A percentile compares a stretch with the other conserved stretches of the same genome.
These are phyloP conservation scores for Artibeus jamaicensis DNA, from an alignment of 2,797 vertebrate species.

Conservation along the genomic window DNA sequence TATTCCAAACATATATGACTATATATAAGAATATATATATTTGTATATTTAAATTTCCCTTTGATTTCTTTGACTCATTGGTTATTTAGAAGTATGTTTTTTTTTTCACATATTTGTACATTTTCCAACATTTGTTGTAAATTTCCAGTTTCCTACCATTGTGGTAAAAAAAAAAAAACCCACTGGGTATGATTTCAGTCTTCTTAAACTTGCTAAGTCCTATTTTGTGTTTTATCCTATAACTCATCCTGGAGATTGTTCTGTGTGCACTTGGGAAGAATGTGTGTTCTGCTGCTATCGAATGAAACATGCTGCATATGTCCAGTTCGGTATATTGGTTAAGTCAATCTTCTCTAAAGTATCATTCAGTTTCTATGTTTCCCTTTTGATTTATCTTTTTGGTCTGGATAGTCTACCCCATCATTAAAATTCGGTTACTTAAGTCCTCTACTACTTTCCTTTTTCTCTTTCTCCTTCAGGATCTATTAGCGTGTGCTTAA, in stretches of 20 bases:
- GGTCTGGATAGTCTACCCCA: not conserved
- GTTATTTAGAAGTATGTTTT: not conserved
- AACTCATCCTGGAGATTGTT: not conserved
- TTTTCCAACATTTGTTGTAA: not conserved
- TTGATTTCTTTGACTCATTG: not conserved
- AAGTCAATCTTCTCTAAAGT: not conserved
- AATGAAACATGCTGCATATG: not conserved
- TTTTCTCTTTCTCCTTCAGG: not conserved
- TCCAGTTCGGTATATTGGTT: not conserved
- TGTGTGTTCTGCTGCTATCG: not conserved
- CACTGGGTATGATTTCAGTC: not conserved
- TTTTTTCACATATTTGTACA: not conserved
- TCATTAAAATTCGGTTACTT: not conserved
- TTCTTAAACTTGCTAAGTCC: too few species aligned
- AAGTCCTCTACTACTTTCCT: not conserved
- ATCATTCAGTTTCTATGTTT: not conserved
- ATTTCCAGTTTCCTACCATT: not conserved
- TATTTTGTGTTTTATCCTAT: not conserved
- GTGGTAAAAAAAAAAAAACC: not conserved
- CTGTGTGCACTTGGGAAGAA: not conserved
- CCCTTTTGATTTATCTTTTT: not conserved
- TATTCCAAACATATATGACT: too few species aligned
- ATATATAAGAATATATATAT: too few species aligned
- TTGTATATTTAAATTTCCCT: not conserved
- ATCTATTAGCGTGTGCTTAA: not conserved